phyloP scores from a whole-genome alignment of 2,888 invertebrate species.

The Papilio protenor region DNA sequence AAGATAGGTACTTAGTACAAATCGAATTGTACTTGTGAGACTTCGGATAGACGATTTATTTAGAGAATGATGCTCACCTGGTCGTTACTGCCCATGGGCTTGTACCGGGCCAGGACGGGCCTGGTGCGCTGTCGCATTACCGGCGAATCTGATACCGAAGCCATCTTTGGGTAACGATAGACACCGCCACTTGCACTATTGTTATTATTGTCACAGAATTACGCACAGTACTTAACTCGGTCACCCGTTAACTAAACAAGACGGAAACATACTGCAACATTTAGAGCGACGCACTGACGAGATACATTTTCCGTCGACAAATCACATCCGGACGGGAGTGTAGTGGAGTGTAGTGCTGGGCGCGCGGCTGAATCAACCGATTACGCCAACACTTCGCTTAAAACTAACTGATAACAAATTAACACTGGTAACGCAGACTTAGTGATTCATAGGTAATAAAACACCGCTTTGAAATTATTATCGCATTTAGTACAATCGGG shows the following conservation, averaged over 20 bases:
- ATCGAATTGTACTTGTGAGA: constrained; percentile 19
- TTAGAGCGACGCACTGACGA: constrained; percentile 69
- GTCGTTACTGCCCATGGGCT: constrained; percentile 63
- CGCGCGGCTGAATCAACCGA: constrained; percentile 75
- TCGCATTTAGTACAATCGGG: background rate
- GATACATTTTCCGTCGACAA: constrained; percentile 82
- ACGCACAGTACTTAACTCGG: constrained; percentile 49
- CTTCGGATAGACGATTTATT: constrained; percentile 16
- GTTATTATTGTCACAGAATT: constrained; percentile 42
- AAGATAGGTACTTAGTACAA: constrained; percentile 44
- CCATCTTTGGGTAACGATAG: constrained; percentile 58
- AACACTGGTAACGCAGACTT: constrained; percentile 57
- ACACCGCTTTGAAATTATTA: constrained; percentile 12
- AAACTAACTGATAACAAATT: constrained; percentile 67
- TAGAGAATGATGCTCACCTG: constrained; percentile 62
- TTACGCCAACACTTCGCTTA: constrained; percentile 65
- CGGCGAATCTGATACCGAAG: constrained; percentile 74
- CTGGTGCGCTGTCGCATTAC: constrained; percentile 72
- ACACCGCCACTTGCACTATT: constrained; percentile 40
- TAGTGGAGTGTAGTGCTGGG: constrained; percentile 49
- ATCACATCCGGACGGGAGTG: constrained; percentile 81
- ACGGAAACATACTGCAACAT: constrained; percentile 78
- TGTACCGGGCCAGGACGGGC: constrained; percentile 77
- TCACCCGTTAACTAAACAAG: constrained; percentile 65
- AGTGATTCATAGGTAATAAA: constrained; percentile 42